Conservation (phyloP, 1,140 invertebrate species). For the Calliopsis andreniformis region DNA sequence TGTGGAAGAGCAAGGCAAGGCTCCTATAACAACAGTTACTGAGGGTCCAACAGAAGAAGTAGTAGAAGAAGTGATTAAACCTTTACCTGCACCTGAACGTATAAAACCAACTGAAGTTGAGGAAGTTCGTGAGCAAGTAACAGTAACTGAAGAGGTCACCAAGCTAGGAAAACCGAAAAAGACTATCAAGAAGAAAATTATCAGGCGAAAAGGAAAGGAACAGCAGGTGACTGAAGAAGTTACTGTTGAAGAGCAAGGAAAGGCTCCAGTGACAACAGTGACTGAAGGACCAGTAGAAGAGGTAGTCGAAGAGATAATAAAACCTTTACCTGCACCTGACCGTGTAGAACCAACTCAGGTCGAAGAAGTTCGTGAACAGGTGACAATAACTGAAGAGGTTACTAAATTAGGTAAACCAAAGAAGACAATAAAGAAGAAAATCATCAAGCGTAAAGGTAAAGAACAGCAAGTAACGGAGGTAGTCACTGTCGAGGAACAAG, state of each 20-base stretch:
- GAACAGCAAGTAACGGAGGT: slow-evolving; percentile 72
- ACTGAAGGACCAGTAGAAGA: slow-evolving; percentile 69
- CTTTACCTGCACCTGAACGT: slow-evolving; percentile 65
- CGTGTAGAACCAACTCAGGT: slow-evolving; percentile 82
- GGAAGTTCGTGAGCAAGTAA: slow-evolving; percentile 61
- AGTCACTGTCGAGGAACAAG: slow-evolving; percentile 71
- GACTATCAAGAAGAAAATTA: slow-evolving; percentile 52
- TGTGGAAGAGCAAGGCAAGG: slow-evolving; percentile 48
- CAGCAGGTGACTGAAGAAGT: slow-evolving; percentile 56
- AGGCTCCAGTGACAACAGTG: slow-evolving; percentile 35
- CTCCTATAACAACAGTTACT: slow-evolving; percentile 28
- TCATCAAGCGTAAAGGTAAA: slow-evolving; percentile 70
- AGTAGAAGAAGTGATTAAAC: background rate
- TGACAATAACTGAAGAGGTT: slow-evolving; percentile 63
- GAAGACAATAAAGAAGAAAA: slow-evolving; percentile 73
- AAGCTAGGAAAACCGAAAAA: slow-evolving; percentile 77
- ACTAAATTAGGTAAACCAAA: slow-evolving; percentile 66
- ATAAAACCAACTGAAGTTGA: slow-evolving; percentile 8
- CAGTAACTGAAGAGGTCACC: slow-evolving; percentile 70
- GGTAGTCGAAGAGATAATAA: slow-evolving; percentile 52
- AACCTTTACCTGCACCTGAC: slow-evolving; percentile 80
- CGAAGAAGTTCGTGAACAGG: slow-evolving; percentile 62
- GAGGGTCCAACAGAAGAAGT: slow-evolving; percentile 70
- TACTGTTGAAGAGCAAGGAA: slow-evolving; percentile 54
- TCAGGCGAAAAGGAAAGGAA: slow-evolving; percentile 50